Percentiles rank a stretch among this genome's conserved stretches.
phyloP scores from a whole-genome alignment of 2,113 vertebrate genomes.

The Tetraodon nigroviridis region DNA sequence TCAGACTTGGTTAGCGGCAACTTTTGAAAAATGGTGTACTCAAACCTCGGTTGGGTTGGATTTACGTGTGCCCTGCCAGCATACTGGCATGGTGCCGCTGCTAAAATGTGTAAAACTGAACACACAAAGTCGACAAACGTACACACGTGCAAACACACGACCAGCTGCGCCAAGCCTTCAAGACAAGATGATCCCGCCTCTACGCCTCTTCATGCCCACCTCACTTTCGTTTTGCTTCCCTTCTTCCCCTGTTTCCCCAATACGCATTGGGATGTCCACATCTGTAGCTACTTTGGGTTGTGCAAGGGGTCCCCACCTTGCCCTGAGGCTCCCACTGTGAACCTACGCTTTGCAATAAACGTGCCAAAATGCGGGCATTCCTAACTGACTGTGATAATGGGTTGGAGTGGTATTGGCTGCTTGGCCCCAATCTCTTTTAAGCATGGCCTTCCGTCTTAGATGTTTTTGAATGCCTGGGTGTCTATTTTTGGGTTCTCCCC shows the following conservation, averaged over 20 bases:
- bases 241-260: conserved; percentile 54
- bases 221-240: conserved; percentile 59
- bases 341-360: conserved; percentile 76
- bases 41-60: conserved; percentile 69
- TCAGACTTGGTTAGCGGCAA: conserved; percentile 75
- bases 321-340: conserved; percentile 69
- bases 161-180: conserved; percentile 76
- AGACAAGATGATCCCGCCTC: conserved; percentile 74
- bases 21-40: conserved; percentile 68
- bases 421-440: conserved; percentile 72
- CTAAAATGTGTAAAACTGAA: conserved; percentile 61
- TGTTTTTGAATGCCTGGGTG: conserved; percentile 69
- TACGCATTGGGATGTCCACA: conserved; percentile 72
- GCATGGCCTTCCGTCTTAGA: conserved; percentile 64
- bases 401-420: conserved; percentile 65
- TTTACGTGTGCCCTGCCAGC: conserved; percentile 69
- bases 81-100: conserved; percentile 71
- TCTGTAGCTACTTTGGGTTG: conserved; percentile 67
- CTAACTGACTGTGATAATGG: conserved; percentile 58
- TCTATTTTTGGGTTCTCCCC: conserved; percentile 77
- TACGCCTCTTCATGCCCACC: conserved; percentile 69
- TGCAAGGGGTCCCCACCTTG: conserved; percentile 71
- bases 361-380: conserved; percentile 69
- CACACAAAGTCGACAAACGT: conserved; percentile 65
- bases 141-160: conserved; percentile 66